Base-by-base conservation (phyloP, 2,113 vertebrate genomes). In the Apaloderma vittatum region DNA sequence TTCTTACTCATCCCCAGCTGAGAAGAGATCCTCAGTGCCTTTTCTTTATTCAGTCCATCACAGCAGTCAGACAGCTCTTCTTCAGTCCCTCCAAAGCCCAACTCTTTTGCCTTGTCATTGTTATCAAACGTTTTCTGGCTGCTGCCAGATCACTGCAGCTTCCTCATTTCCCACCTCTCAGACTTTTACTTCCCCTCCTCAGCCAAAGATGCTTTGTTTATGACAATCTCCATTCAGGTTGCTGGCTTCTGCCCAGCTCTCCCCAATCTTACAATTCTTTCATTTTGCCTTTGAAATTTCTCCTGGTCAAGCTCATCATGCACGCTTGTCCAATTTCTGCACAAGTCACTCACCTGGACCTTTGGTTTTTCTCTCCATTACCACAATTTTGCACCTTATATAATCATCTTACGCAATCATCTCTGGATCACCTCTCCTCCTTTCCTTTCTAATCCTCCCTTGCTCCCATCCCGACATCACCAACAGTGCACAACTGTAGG, bases 251-350 rank as follows among this genome's bases (percentile, higher is more conserved):
- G 14, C 13, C 9, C 37, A 22, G 26, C 12, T 23, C 30, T 59
- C 18, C 76, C n/a, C 36, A 43, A 17, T 18, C n/a, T 54, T 27
- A 15, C 7, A 13, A 13, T 5, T 73, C 14, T 65, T 63, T 51
- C 3, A 1, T 12, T 36, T 49, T 61, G 48, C 68, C 40, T 66
- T n/a, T 46, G 29, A 15, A 15, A 46, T 23, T 54, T 62, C 80
- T 80, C 46, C 54, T 36, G 21, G 9, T 12, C 0, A 0, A 77
- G 23, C 3, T 68, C 11, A 15, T 27, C 2, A 0, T 32, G 15
- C 22, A 24, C 4, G 0, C 9, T 32, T 45, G 13, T 27, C 67
- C 54, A 73, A 0, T 10, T 29, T 32, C 48, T 36, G 18, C 49
- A 43, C 12, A 17, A 40, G 11, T 30, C 24, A 20, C 32, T 26